Percentiles rank a stretch among this genome's conserved stretches.
These are phyloP conservation scores for Sebastes flavidus DNA, from an alignment of 2,797 vertebrate species.

Conservation along the genomic window DNA sequence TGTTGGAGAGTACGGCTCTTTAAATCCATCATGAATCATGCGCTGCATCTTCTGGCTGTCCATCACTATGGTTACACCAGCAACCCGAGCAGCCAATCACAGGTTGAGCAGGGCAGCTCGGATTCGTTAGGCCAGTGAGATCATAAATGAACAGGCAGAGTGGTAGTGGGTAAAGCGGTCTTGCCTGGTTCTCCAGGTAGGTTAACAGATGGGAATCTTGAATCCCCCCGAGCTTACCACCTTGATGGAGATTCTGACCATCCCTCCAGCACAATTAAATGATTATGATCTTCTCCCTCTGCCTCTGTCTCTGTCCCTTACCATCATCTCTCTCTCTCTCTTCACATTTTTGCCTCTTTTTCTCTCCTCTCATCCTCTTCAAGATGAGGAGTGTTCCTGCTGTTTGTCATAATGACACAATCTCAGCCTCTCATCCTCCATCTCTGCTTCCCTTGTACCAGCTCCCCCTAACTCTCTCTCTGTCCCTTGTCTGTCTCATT, in stretches of 20 bases:
- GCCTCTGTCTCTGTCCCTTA: conserved; percentile 49
- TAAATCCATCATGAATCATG: conserved; percentile 60
- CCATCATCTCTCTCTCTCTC: conserved; percentile 32
- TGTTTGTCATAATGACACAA: conserved; percentile 83
- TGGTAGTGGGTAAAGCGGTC: conserved; percentile 19
- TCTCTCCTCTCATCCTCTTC: conserved; percentile 59
- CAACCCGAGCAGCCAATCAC: conserved; percentile 40
- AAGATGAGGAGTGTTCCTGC: conserved; percentile 62
- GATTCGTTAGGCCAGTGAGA: conserved; percentile 38
- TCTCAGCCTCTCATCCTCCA: conserved; percentile 67
- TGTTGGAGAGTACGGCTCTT: conserved; percentile 38
- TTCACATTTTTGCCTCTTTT: conserved; percentile 40
- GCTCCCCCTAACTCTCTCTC: conserved; percentile 40
- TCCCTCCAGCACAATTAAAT: conserved; percentile 82
- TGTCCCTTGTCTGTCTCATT: conserved; percentile 67
- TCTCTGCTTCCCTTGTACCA: conserved; percentile 55
- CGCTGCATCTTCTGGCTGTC: conserved; percentile 42
- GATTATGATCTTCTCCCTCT: conserved; percentile 80
- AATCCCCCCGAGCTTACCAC: conserved; percentile 52
- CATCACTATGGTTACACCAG: conserved; percentile 67
- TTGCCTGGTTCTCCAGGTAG: conserved; percentile 27
- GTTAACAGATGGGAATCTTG: conserved; percentile 60
- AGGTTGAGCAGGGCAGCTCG: conserved; percentile 26
- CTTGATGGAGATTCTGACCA: conserved; percentile 73
- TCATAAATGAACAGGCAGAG: conserved; percentile 36